Base-by-base conservation (phyloP, 2,113 vertebrate genomes). In the Scomber japonicus region DNA sequence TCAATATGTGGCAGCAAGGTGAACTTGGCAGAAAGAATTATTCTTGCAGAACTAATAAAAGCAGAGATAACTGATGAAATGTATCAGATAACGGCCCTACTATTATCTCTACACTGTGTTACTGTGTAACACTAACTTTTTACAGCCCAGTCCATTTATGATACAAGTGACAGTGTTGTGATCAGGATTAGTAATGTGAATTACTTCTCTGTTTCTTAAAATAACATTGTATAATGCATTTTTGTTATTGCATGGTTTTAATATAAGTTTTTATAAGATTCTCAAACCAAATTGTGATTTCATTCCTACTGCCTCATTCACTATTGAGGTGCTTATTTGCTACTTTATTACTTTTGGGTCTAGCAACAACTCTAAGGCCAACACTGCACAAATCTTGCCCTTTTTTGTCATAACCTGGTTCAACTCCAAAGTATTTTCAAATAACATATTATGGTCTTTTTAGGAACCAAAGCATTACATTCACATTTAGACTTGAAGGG, bases 11-110 rank as follows among this genome's bases (percentile, higher is more conserved):
- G 76, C 65, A 85, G 71, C 40, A 76, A 88, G 69, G 62, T 80
- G 45, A 71, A 81, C 71, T 74, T 86, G 55, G 70, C 61, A 70
- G 51, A 61, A 76, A 55, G 27, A 74, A 27, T 17, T 30, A 51
- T 54, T 74, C 53, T 55, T 57, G 55, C 51, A 24, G 66, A 78
- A 72, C 62, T 80, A 76, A 88, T 72, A 46, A 80, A 81, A 87
- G 24, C 21, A 45, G 45, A 60, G 50, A 65, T 59, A 62, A 57
- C 51, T 62, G 40, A 80, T 27, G 12, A 21, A 62, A 63, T 31
- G 31, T 7, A 35, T 14, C 14, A 50, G 45, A 57, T 82, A 77
- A 80, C 57, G 54, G 4, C 46, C 53, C 24, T 50, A 11, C 54
- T 44, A 68, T 79, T 54, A 54, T 54, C 35, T 40, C 7, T 40